Evolutionary conservation across 2,113 vertebrate genomes (phyloP).

Genomic region (Tachysurus fulvidraco): DNA sequence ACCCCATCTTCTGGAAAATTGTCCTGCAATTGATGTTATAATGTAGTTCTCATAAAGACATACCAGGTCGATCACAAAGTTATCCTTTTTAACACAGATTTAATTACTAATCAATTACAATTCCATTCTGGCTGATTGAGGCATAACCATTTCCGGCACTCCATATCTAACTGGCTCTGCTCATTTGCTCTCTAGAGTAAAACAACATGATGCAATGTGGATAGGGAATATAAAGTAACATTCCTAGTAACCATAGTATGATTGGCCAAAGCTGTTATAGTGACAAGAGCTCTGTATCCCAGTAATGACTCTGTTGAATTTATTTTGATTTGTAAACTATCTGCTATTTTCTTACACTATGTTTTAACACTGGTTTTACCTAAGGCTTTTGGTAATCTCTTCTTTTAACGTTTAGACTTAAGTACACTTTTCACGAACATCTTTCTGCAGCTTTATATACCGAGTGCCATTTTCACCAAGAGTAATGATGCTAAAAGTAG

Average conservation of each 20-base stretch:
- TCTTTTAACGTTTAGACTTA: neutral
- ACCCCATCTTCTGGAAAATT: neutral
- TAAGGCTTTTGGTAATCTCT: neutral
- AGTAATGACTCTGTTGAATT: neutral
- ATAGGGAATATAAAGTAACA: neutral
- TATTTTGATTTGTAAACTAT: neutral
- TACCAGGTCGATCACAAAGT: neutral
- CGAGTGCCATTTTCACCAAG: neutral
- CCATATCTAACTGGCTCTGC: neutral
- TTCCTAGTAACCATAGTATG: neutral
- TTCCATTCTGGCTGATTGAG: neutral
- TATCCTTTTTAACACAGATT: neutral
- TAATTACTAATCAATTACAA: slow-evolving; percentile 7
- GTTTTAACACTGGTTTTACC: neutral
- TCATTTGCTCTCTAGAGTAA: neutral
- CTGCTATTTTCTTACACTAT: neutral
- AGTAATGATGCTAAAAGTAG: neutral
- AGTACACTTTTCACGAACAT: neutral
- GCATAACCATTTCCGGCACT: neutral
- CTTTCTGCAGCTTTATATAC: neutral
- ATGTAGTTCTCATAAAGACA: neutral
- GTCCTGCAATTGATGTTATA: neutral
- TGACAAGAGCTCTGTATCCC: neutral
- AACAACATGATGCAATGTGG: neutral
- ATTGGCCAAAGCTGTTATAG: neutral